phyloP scores from a whole-genome alignment of 2,888 invertebrate genomes.

The Seira ritae region DNA sequence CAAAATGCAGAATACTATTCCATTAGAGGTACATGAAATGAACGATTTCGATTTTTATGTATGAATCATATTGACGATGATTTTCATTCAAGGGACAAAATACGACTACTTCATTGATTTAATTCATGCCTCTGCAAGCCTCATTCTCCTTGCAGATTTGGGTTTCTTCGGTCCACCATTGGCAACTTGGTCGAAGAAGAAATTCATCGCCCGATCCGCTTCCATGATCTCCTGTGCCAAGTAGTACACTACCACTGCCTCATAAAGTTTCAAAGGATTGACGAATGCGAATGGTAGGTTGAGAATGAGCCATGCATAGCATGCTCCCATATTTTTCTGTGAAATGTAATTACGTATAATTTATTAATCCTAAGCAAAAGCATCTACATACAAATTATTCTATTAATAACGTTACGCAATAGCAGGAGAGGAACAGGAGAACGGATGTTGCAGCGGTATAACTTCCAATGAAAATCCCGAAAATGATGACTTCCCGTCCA shows the following conservation, averaged over 20 bases:
- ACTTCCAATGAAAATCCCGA: not conserved
- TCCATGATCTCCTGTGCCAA: not conserved
- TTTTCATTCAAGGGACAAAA: too few relatives aligned
- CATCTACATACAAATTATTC: not conserved
- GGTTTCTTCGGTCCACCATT: not conserved
- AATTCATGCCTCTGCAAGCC: too few relatives aligned
- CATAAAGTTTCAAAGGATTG: not conserved
- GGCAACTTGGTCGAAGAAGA: not conserved
- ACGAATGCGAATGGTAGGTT: not conserved
- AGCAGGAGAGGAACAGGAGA: not conserved
- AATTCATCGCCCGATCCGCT: not conserved
- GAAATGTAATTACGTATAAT: not conserved
- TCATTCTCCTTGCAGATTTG: not conserved
- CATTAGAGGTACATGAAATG: too few relatives aligned
- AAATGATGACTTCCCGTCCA: not conserved
- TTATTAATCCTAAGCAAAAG: not conserved
- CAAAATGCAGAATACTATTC: too few relatives aligned
- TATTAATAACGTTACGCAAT: constrained; percentile 2
- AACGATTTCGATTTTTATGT: too few relatives aligned
- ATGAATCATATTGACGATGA: too few relatives aligned
- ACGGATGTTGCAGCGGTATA: not conserved
- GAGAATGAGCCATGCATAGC: not conserved
- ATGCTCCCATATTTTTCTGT: not conserved
- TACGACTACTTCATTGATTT: too few relatives aligned
- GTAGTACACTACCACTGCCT: not conserved